phyloP scores from a whole-genome alignment of 2,113 vertebrate genomes.

The Oreochromis niloticus region DNA sequence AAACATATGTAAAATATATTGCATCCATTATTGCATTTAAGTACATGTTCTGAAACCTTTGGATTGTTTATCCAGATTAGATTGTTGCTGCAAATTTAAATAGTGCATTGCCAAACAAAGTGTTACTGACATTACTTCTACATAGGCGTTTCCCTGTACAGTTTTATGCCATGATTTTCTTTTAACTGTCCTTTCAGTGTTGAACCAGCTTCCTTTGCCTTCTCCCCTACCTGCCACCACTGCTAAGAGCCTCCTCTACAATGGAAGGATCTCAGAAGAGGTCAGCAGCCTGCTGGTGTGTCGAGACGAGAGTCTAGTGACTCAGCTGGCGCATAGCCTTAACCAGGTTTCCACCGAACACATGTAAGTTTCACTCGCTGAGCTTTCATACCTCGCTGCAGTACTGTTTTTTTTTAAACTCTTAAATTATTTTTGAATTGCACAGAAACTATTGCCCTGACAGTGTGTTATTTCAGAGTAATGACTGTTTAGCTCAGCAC shows the following conservation, averaged over 20 bases:
- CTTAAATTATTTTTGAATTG: not conserved
- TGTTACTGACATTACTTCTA: not conserved
- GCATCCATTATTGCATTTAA: not conserved
- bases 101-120: not conserved
- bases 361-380: slow-evolving; percentile 76
- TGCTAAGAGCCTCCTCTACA: slow-evolving; percentile 97
- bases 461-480: not conserved
- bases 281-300: slow-evolving; percentile 93
- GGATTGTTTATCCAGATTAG: not conserved
- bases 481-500: not conserved
- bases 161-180: not conserved
- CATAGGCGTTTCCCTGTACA: not conserved
- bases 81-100: not conserved
- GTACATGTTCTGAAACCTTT: not conserved
- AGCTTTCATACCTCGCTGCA: not conserved
- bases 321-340: slow-evolving; percentile 93
- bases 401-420: not conserved
- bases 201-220: slow-evolving; percentile 98
- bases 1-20: not conserved
- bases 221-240: slow-evolving; percentile 98
- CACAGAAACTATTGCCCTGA: not conserved
- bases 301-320: slow-evolving; percentile 92
- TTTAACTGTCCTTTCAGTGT: slow-evolving; percentile 75
- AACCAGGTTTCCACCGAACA: slow-evolving; percentile 99
- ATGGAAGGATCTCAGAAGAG: slow-evolving; percentile 95